phyloP scores from a whole-genome alignment of 2,113 vertebrate species.

The Hippocampus abdominalis region DNA sequence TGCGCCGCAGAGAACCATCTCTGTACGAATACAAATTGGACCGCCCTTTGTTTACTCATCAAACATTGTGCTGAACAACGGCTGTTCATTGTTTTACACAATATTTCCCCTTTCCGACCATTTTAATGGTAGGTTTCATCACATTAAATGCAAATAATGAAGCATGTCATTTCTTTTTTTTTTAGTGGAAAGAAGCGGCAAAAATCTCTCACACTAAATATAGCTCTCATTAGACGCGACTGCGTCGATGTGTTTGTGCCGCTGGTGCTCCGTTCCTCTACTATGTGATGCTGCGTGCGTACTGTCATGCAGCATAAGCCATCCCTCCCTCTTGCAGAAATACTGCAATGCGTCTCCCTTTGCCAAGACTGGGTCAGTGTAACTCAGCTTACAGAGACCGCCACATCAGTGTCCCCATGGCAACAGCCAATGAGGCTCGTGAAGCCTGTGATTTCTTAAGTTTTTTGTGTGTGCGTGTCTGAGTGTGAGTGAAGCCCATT shows the following conservation, averaged over 20 bases:
- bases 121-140: background rate
- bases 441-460: conserved; percentile 15
- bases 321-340: conserved; percentile 66
- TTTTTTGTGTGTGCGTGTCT: background rate
- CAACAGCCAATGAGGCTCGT: conserved; percentile 62
- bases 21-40: background rate
- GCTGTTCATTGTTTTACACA: background rate
- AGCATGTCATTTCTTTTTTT: background rate
- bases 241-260: conserved; percentile 14
- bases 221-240: conserved; percentile 40
- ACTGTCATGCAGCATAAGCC: conserved; percentile 37
- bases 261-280: conserved; percentile 32
- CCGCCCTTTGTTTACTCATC: conserved; percentile 5
- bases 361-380: conserved; percentile 75
- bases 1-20: background rate
- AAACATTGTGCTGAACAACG: background rate
- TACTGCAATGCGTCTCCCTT: conserved; percentile 80
- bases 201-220: conserved; percentile 48
- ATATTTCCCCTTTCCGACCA: background rate
- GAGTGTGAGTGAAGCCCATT: no score
- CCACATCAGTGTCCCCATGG: conserved; percentile 62
- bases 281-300: conserved; percentile 37
- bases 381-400: conserved; percentile 63
- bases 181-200: background rate
- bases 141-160: background rate